Conservation (phyloP, 2,797 vertebrate genomes). For the Microctenopoma lineatum region DNA sequence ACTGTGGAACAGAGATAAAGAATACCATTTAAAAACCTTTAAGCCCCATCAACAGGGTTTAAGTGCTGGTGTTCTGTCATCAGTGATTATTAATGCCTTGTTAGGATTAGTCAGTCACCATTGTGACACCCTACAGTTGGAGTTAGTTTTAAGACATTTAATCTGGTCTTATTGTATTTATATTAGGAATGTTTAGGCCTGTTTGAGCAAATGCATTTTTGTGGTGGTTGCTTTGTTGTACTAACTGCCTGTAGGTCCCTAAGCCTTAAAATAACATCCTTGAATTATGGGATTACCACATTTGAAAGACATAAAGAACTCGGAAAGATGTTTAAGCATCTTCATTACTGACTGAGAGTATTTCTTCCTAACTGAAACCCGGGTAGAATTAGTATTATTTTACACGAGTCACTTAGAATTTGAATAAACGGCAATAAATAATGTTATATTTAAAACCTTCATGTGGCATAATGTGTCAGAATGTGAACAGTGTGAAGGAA, state of each 20-base stretch:
- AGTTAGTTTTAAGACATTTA: neutral
- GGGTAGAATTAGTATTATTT: no score
- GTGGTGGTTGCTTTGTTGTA: slow-evolving; percentile 25
- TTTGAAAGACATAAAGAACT: neutral
- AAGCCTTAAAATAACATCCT: slow-evolving; percentile 8
- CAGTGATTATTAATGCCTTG: slow-evolving; percentile 5
- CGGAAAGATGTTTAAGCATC: neutral
- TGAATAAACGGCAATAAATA: no score
- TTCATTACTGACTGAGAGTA: neutral
- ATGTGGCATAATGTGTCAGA: neutral
- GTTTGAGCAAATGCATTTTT: neutral
- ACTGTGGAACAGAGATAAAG: neutral
- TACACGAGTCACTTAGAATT: no score
- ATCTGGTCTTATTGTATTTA: neutral
- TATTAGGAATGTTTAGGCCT: neutral
- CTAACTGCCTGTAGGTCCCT: slow-evolving; percentile 13
- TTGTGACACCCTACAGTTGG: neutral
- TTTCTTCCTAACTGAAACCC: neutral
- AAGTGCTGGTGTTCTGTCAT: slow-evolving; percentile 28
- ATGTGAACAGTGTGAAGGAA: slow-evolving; percentile 7
- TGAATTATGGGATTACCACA: slow-evolving; percentile 11
- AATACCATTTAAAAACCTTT: slow-evolving; percentile 22
- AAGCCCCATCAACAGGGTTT: slow-evolving; percentile 5
- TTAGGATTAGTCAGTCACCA: neutral
- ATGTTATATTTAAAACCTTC: neutral